A percentile compares a stretch with the other conserved stretches of the same genome.
Evolutionary conservation across 2,113 vertebrate genomes (phyloP).

Genomic region (Gorsachius goisagi): DNA sequence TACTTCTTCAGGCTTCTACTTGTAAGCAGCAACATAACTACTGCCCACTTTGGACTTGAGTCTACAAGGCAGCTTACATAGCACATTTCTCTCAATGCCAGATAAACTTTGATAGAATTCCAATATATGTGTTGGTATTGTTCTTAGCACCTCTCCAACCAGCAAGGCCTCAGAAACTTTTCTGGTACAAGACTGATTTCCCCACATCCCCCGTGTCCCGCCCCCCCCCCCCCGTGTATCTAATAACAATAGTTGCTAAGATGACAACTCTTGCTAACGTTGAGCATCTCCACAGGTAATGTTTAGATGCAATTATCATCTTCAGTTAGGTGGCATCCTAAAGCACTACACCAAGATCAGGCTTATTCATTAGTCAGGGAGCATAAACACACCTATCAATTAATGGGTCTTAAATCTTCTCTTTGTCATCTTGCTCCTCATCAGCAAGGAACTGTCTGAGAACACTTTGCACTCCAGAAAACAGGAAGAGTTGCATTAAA

Average conservation of each 20-base stretch:
- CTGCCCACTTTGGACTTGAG: not conserved
- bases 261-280: not conserved
- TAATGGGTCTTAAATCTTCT: not conserved
- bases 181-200: not conserved
- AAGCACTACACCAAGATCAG: not conserved
- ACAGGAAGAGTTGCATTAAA: not conserved
- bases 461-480: not conserved
- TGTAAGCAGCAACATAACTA: not conserved
- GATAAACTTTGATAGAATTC: not conserved
- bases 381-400: not conserved
- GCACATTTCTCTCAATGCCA: not conserved
- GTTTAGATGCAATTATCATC: not conserved
- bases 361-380: not conserved
- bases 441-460: not conserved
- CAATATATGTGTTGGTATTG: not conserved
- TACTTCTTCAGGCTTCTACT: not conserved
- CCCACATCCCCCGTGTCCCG: too few relatives aligned
- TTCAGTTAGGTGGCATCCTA: not conserved
- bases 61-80: not conserved
- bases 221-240: not conserved
- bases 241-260: not conserved
- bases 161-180: not conserved
- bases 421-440: not conserved
- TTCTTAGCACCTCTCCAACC: not conserved
- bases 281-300: not conserved